These are phyloP conservation scores for Drepana arcuata DNA, from an alignment of 1,140 invertebrate species.

Conservation along the genomic window DNA sequence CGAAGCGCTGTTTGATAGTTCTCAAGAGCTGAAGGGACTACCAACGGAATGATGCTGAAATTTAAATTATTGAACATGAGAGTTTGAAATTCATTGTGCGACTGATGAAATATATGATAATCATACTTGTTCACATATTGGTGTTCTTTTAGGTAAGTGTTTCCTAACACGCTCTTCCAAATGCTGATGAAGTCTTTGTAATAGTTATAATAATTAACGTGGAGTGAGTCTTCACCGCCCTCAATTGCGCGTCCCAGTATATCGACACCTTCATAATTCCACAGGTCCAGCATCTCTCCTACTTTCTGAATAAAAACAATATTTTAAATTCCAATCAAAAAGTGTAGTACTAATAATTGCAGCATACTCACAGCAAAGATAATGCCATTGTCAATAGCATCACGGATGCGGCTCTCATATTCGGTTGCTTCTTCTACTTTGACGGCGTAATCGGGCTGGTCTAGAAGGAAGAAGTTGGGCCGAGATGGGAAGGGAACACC, in stretches of 20 bases:
- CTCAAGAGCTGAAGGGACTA: constrained; percentile 70
- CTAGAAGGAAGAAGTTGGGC: constrained; percentile 55
- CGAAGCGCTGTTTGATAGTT: constrained; percentile 73
- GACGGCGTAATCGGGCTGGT: constrained; percentile 33
- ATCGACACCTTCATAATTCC: constrained; percentile 71
- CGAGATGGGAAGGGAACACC: constrained; percentile 78
- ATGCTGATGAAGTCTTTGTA: constrained; percentile 75
- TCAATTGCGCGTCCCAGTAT: constrained; percentile 79
- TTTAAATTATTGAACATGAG: background rate
- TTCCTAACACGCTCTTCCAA: constrained; percentile 74
- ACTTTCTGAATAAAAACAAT: too few species aligned
- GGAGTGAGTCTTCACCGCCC: constrained; percentile 77
- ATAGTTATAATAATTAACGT: constrained; percentile 76
- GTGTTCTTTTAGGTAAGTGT: constrained; percentile 21
- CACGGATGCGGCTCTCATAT: constrained; percentile 74
- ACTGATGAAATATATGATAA: background rate
- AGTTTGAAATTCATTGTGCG: constrained; percentile 1
- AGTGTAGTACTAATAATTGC: too few species aligned
- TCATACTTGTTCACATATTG: constrained; percentile 21
- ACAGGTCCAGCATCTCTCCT: constrained; percentile 70
- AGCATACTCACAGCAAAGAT: constrained; percentile 55
- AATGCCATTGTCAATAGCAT: constrained; percentile 76
- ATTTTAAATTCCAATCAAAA: too few species aligned
- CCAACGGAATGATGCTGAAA: constrained; percentile 30
- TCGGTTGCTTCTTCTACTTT: constrained; percentile 69